Percentiles rank a stretch among this genome's conserved stretches.
phyloP scores from a whole-genome alignment of 2,888 invertebrate genomes.

The Polydrusus pterygomalis region DNA sequence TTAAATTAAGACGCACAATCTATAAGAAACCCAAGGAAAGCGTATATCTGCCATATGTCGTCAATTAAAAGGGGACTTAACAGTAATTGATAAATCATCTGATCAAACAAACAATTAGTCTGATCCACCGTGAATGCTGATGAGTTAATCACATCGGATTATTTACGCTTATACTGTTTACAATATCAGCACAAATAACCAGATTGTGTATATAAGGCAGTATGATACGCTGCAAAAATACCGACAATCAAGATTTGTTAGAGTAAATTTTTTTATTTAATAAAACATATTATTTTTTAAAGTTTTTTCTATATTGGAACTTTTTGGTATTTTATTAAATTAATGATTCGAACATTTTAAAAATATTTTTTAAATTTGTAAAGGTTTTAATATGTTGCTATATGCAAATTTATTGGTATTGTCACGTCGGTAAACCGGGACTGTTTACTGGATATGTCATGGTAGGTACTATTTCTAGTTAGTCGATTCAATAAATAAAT shows the following conservation, averaged over 20 bases:
- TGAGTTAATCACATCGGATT: constrained; percentile 13
- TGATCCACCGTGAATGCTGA: neutral
- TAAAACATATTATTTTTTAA: too few relatives aligned
- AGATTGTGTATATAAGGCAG: neutral
- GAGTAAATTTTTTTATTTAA: too few relatives aligned
- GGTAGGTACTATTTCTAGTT: too few relatives aligned
- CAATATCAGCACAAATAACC: neutral
- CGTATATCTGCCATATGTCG: neutral
- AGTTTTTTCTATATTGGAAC: too few relatives aligned
- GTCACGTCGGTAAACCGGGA: too few relatives aligned
- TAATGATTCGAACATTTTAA: too few relatives aligned
- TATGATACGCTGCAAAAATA: neutral
- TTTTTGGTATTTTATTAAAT: too few relatives aligned
- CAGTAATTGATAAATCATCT: constrained; percentile 12
- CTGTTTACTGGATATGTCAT: too few relatives aligned
- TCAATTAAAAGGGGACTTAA: neutral
- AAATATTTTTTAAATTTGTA: too few relatives aligned
- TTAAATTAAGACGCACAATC: neutral
- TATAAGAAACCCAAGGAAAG: neutral
- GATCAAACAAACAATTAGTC: constrained; percentile 1
- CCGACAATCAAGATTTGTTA: neutral
- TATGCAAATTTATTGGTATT: too few relatives aligned
- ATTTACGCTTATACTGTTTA: neutral
- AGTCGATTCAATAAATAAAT: too few relatives aligned
- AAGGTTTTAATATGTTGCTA: too few relatives aligned